Base-by-base conservation (phyloP, 2,113 vertebrate species). In the Calypte anna region DNA sequence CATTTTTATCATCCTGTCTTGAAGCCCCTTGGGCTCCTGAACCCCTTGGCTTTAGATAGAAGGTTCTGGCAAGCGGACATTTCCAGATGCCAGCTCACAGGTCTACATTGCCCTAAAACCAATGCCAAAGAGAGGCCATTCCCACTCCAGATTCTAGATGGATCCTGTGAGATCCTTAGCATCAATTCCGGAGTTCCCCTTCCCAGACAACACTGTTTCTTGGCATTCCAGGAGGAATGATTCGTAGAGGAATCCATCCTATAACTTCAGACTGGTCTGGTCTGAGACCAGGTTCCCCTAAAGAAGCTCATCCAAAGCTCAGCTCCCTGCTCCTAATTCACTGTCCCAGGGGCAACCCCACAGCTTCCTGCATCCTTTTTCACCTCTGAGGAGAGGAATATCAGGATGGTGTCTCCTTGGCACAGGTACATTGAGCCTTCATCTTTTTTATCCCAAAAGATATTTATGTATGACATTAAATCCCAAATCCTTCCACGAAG, bases 1-100 rank as follows among this genome's bases (percentile, higher is more conserved):
- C 0, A 0, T 55, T 84, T 69, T 38, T 31, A 17, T 31, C 21
- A 21, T 12, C 12, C 13, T 0, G 0, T 14, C 61, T 46, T 55
- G 13, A 75, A 82, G 18, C 6, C 17, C 11, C 28, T 27, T 21
- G 4, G 25, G 33, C 40, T 40, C 11, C 40, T 40, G 12, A 40
- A 40, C 40, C 40, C 40, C 11, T 2, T 50, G 21, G 13, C 11
- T 66, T 88, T 48, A 36, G 44, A 40, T 67, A 73, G 27, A 84
- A 38, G 7, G 4, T 5, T 64, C 25, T 73, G 43, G 38, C 31
- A 90, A 72, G 28, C 5, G 72, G 22, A 55, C 14, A 6, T 28
- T 64, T 83, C 18, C 19, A 22, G 40, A 22, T 58, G 48, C 11
- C 31, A 54, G 14, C 22, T 70, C 40, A 12, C 5, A 4, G 9